phyloP scores from a whole-genome alignment of 2,113 vertebrate species.

The Eublepharis macularius region DNA sequence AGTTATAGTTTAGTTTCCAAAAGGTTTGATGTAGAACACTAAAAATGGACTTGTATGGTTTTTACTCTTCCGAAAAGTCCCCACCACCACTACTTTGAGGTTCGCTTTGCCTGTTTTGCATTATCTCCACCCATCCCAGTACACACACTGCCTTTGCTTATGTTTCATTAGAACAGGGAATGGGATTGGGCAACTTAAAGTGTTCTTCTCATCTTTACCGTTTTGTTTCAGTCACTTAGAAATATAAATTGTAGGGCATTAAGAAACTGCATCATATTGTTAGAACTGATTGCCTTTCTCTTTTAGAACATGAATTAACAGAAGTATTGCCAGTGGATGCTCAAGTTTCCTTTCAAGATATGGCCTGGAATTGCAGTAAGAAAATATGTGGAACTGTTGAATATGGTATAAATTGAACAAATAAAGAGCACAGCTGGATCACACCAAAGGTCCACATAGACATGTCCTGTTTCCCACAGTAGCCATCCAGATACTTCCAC shows the following conservation, averaged over 20 bases:
- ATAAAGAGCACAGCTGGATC: background rate
- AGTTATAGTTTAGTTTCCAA: background rate
- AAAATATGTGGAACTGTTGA: background rate
- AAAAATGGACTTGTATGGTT: too few relatives aligned
- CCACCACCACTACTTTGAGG: background rate
- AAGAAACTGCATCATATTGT: background rate
- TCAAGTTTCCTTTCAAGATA: conserved; percentile 75
- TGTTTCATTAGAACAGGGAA: background rate
- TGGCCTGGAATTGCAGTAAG: conserved; percentile 80
- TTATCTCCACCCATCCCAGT: background rate
- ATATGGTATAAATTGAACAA: background rate
- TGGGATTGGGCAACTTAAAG: background rate
- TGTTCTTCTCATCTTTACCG: background rate
- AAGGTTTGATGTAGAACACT: background rate
- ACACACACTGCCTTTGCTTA: background rate
- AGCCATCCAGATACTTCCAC: background rate
- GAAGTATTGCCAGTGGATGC: conserved; percentile 75
- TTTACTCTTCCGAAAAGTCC: background rate
- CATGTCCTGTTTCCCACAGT: background rate
- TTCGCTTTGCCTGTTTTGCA: background rate
- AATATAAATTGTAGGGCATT: background rate
- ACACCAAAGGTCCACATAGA: background rate
- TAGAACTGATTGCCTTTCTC: conserved; percentile 43
- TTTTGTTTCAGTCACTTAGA: background rate
- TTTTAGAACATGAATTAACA: conserved; percentile 74